phyloP scores from a whole-genome alignment of 2,797 vertebrate genomes.

The Manis javanica region DNA sequence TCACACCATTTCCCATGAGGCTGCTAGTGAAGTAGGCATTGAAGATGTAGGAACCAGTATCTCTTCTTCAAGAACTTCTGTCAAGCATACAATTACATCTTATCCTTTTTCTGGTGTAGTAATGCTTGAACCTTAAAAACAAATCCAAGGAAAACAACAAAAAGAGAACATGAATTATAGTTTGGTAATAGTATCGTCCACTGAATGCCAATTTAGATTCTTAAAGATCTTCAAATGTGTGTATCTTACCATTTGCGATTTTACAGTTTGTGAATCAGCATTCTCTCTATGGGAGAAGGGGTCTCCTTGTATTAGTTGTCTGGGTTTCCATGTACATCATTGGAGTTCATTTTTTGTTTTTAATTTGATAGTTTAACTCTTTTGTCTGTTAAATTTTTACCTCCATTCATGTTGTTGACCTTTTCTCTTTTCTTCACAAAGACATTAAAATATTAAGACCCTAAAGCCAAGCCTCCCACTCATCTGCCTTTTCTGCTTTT shows the following conservation, averaged over 20 bases:
- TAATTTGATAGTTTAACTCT: background rate
- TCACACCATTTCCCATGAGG: background rate
- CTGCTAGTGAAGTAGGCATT: background rate
- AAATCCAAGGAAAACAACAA: background rate
- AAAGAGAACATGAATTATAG: background rate
- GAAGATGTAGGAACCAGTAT: background rate
- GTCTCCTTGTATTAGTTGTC: background rate
- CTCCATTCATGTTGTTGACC: background rate
- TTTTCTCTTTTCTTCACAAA: background rate
- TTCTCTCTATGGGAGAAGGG: background rate
- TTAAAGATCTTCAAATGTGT: background rate
- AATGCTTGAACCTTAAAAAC: background rate
- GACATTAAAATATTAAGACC: background rate
- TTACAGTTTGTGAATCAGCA: background rate
- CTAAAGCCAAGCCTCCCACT: background rate
- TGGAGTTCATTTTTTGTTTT: background rate
- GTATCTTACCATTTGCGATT: background rate
- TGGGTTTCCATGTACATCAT: background rate
- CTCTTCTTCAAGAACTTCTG: background rate
- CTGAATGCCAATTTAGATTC: background rate
- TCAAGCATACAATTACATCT: background rate
- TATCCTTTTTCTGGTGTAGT: background rate
- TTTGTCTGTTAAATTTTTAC: background rate
- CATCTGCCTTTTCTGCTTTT: background rate
- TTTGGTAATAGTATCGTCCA: background rate